Evolutionary conservation across 2,113 vertebrate species (phyloP).

Genomic region (Protobothrops flavoviridis): DNA sequence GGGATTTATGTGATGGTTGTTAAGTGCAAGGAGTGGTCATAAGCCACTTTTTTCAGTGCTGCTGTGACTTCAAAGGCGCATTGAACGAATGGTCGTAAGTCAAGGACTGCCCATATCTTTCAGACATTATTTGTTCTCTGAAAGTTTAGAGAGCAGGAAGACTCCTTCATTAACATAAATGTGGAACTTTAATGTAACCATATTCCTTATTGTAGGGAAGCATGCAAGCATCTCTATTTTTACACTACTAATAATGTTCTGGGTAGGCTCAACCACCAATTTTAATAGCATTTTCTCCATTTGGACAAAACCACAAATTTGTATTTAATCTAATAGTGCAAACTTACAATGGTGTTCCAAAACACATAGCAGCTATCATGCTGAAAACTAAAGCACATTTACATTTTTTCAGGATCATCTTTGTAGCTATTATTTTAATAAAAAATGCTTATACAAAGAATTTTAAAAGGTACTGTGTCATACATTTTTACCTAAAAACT

Average conservation of each 20-base stretch:
- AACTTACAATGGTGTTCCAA: constrained; percentile 22
- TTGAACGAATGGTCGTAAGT: background rate
- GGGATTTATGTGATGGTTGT: background rate
- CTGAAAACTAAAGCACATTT: constrained; percentile 46
- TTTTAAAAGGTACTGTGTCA: background rate
- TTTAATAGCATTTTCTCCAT: background rate
- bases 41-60: background rate
- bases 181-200: background rate
- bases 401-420: background rate
- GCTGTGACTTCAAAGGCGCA: background rate
- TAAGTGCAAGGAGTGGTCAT: background rate
- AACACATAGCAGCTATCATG: background rate
- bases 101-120: background rate
- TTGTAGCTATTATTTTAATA: background rate
- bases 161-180: background rate
- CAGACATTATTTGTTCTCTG: background rate
- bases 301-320: constrained; percentile 38
- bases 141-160: background rate
- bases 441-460: background rate
- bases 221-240: background rate
- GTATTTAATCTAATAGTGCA: constrained; percentile 25
- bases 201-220: background rate
- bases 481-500: background rate
- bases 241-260: background rate
- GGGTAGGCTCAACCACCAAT: background rate